Percentiles rank a stretch among this genome's conserved stretches.
These are phyloP conservation scores for Champsocephalus gunnari DNA, from an alignment of 2,797 vertebrate species.

Conservation along the genomic window DNA sequence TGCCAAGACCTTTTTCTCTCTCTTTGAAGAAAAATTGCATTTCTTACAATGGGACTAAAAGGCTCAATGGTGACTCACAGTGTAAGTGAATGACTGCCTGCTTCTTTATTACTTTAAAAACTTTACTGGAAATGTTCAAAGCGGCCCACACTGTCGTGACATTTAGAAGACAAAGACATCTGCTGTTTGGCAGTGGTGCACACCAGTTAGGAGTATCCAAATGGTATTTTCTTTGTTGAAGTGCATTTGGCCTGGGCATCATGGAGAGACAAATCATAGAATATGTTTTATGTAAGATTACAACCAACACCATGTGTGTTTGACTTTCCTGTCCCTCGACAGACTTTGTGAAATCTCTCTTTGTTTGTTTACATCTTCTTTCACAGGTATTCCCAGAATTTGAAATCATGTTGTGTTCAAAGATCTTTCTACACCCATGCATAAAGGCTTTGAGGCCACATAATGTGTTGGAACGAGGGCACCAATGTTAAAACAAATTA, in stretches of 20 bases:
- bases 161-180: conserved; percentile 11
- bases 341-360: not conserved
- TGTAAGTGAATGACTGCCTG: conserved; percentile 15
- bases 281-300: not conserved
- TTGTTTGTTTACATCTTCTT: not conserved
- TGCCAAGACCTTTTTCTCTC: too few species aligned
- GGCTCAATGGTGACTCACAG: conserved; percentile 35
- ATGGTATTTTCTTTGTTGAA: not conserved
- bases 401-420: not conserved
- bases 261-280: conserved; percentile 1
- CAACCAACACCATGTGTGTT: not conserved
- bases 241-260: not conserved
- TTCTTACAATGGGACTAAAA: conserved; percentile 35
- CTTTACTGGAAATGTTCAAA: conserved; percentile 13
- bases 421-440: not conserved
- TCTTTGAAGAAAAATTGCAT: conserved; percentile 30
- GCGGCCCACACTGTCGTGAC: conserved; percentile 20
- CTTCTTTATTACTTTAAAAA: conserved; percentile 32
- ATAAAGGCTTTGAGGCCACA: not conserved
- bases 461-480: conserved; percentile 14
- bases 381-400: not conserved
- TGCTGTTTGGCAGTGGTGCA: not conserved
- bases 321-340: not conserved
- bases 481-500: conserved; percentile 2
- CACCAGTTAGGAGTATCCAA: not conserved